Percentiles rank a stretch among this genome's conserved stretches.
Conservation (phyloP, 2,113 vertebrate species). For the Nyctereutes procyonoides region DNA sequence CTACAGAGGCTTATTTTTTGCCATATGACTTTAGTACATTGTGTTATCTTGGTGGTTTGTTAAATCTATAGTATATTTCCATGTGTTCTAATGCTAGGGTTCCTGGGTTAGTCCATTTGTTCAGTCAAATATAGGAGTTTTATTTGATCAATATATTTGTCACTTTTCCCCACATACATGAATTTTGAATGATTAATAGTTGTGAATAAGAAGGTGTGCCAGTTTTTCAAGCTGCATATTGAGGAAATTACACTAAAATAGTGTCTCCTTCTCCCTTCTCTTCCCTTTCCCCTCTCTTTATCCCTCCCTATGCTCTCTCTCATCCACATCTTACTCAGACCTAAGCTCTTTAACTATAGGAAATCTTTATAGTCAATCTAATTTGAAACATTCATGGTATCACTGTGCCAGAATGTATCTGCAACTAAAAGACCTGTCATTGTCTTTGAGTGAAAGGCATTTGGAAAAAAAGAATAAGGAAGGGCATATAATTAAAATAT, state of each 20-base stretch:
- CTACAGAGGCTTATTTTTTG: background rate
- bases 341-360: constrained; percentile 38
- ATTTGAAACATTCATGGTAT: background rate
- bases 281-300: background rate
- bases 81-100: background rate
- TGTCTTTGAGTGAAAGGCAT: constrained; percentile 16
- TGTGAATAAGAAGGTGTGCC: background rate
- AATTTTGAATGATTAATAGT: constrained; percentile 16
- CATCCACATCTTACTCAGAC: background rate
- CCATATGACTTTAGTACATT: background rate
- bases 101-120: background rate
- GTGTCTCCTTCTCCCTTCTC: background rate
- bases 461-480: background rate
- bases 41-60: background rate
- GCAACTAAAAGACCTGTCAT: background rate
- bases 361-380: constrained; percentile 37
- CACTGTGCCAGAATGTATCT: constrained; percentile 39
- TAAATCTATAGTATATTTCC: background rate
- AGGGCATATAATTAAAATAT: background rate
- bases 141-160: background rate
- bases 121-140: background rate
- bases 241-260: constrained; percentile 23
- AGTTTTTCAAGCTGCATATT: constrained; percentile 1
- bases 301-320: background rate
- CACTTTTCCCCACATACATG: background rate